Evolutionary conservation across 2,888 invertebrate genomes (phyloP), one percentile per base, ranked within the genome.

Genomic region (Congeria kusceri): DNA sequence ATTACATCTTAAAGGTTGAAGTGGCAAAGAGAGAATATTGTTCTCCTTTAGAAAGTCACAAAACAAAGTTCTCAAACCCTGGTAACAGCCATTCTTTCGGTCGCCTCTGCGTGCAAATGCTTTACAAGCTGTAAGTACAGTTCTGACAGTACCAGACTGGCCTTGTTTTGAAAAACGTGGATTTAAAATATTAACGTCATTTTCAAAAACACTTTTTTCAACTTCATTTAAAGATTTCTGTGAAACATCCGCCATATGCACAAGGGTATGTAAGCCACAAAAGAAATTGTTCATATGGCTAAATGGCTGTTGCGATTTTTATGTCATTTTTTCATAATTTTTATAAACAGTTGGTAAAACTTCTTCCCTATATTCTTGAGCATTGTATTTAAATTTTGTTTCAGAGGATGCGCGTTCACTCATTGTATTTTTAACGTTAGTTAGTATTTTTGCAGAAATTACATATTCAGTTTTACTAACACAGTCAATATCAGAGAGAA

Each of bases 21-120:
- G 39, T n/a, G 76, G 76, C 9, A 80, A 44, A 23, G 66, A 53
- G 0, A 28, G 23, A 59, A 67, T 32, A 25, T 15, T 46, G 56
- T 77, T 77, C 47, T 67, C 46, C 23, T 69, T 63, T 20, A 83
- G 29, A 68, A 74, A 69, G 3, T 66, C 57, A 27, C 49, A 57
- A 0, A 78, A 64, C 25, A 62, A 83, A 25, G 49, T 70, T 28
- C 44, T 65, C 47, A 79, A 81, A 53, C 62, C 39, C 2, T 71
- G 67, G 66, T 77, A 70, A 15, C 64, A 72, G 9, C 78, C 83
- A 46, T 49, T 62, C 47, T 77, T 83, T 39, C 59, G 28, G 63
- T 83, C 75, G 0, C 65, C 72, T 3, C 72, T 9, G 23, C 63
- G 23, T 7, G 64, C 58, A 64, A 71, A 71, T 15, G 71, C 57